Percentiles rank a stretch among this genome's conserved stretches.
These are phyloP conservation scores for Phortica okadai DNA, from an alignment of 2,888 invertebrate species.

Conservation along the genomic window DNA sequence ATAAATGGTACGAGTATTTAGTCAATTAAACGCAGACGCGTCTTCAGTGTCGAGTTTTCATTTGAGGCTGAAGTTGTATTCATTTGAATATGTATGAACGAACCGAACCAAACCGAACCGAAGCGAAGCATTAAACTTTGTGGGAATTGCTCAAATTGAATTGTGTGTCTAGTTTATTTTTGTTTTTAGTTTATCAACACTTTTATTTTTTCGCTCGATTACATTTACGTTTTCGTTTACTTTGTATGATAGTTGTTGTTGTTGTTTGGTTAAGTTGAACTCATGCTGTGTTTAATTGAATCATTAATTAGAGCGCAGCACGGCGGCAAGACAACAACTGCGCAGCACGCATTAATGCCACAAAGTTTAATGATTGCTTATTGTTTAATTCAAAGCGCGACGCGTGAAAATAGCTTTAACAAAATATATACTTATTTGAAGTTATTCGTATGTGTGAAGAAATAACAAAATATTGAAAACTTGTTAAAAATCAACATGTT, in stretches of 20 bases:
- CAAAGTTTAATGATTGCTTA: constrained; percentile 13
- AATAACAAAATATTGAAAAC: background rate
- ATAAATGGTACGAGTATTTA: background rate
- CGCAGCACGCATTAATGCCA: background rate
- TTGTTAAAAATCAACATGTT: background rate
- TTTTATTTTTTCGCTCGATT: background rate
- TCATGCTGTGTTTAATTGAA: constrained; percentile 33
- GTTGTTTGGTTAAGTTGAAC: constrained; percentile 9
- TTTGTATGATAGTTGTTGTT: background rate
- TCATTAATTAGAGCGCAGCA: constrained; percentile 30
- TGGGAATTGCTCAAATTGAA: constrained; percentile 15
- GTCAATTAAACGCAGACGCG: constrained; percentile 25
- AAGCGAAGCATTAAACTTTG: background rate
- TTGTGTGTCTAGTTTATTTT: constrained; percentile 32
- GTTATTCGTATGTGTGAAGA: background rate
- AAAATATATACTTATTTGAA: constrained; percentile 29
- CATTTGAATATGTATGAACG: background rate
- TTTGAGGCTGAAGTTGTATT: background rate
- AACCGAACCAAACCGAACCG: no score
- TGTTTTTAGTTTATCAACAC: background rate
- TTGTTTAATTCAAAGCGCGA: background rate
- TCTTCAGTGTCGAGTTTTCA: background rate
- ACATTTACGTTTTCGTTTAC: background rate
- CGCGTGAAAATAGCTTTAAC: background rate
- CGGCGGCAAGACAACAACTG: background rate